Percentiles rank a stretch among this genome's conserved stretches.
phyloP scores from a whole-genome alignment of 2,888 invertebrate species.

The Muschampia plurimacula region DNA sequence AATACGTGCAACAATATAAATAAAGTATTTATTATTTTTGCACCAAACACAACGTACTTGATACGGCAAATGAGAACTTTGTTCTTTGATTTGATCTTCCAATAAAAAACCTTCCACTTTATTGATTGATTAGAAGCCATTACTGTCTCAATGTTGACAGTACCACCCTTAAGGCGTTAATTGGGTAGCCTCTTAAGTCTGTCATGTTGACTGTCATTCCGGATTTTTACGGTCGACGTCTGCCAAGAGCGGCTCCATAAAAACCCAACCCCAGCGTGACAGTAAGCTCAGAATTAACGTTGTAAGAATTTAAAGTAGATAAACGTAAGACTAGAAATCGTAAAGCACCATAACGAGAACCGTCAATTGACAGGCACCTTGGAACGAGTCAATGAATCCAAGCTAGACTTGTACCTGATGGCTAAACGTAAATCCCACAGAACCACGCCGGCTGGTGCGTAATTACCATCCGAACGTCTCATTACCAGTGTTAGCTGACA shows the following conservation, averaged over 20 bases:
- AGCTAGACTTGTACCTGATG: slow-evolving; percentile 25
- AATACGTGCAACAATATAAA: neutral
- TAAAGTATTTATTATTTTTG: neutral
- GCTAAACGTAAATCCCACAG: slow-evolving; percentile 25
- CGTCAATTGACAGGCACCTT: slow-evolving; percentile 17
- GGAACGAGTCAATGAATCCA: slow-evolving; percentile 32
- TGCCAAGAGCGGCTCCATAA: slow-evolving; percentile 20
- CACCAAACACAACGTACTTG: neutral
- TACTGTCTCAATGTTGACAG: slow-evolving; percentile 24
- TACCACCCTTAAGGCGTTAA: slow-evolving; percentile 35
- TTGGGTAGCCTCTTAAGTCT: slow-evolving; percentile 27
- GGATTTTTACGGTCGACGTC: slow-evolving; percentile 26
- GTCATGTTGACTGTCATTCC: slow-evolving; percentile 29
- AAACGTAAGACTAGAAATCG: slow-evolving; percentile 23
- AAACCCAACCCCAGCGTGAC: slow-evolving; percentile 31
- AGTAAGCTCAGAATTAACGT: slow-evolving; percentile 29
- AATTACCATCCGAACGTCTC: slow-evolving; percentile 51
- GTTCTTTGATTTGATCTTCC: neutral
- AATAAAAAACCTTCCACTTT: slow-evolving; percentile 2
- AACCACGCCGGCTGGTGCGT: slow-evolving; percentile 30
- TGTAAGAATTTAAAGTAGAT: slow-evolving; percentile 37
- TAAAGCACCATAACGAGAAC: slow-evolving; percentile 33
- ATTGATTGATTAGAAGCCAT: slow-evolving; percentile 31
- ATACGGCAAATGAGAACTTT: neutral
- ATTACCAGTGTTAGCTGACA: slow-evolving; percentile 49